Evolutionary conservation across 2,113 vertebrate genomes (phyloP).

Genomic region (Charadrius vociferus): DNA sequence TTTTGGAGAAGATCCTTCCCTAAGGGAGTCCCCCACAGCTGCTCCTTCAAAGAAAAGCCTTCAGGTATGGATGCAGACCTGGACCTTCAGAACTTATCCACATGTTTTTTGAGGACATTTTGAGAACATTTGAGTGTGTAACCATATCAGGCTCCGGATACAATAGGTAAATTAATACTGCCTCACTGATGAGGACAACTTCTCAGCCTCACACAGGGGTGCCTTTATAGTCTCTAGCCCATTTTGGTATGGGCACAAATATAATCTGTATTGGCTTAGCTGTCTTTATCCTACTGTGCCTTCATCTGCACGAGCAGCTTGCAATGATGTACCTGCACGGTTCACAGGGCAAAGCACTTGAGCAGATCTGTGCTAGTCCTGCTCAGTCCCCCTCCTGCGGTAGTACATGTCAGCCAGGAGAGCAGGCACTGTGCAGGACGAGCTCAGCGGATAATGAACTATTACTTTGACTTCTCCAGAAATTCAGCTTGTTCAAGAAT

Average conservation of each 20-base stretch:
- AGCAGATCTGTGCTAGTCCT: not conserved
- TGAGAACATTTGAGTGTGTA: not conserved
- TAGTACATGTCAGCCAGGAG: not conserved
- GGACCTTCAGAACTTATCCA: not conserved
- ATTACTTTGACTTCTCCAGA: not conserved
- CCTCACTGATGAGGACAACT: not conserved
- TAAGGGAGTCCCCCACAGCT: not conserved
- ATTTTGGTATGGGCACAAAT: not conserved
- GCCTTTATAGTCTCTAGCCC: not conserved
- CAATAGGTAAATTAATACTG: not conserved
- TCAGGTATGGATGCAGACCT: not conserved
- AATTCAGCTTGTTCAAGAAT: not conserved
- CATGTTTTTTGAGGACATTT: not conserved
- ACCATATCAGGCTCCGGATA: not conserved
- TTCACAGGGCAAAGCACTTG: not conserved
- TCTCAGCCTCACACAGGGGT: not conserved
- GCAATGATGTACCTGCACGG: not conserved
- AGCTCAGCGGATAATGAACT: not conserved
- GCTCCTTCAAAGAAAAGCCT: not conserved
- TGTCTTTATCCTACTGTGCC: not conserved
- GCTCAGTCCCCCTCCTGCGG: not conserved
- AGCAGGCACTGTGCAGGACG: not conserved
- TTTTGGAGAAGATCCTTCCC: not conserved
- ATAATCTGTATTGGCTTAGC: not conserved
- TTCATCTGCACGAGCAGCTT: not conserved